Conservation (phyloP, 1,140 invertebrate species). For the Sitobion miscanthi region DNA sequence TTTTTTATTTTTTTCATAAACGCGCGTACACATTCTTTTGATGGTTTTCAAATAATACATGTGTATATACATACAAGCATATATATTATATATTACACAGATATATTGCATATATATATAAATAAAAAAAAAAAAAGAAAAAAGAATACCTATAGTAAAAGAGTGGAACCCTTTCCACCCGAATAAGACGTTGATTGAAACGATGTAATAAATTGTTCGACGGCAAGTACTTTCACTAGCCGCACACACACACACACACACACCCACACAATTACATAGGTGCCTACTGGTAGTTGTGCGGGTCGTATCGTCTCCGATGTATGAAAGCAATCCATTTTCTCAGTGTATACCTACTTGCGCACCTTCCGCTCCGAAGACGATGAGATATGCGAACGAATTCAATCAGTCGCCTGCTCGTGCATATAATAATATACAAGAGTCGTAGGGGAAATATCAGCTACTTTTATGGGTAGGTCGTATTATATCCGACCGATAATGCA, state of each 20-base stretch:
- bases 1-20: background rate
- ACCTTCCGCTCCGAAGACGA: background rate
- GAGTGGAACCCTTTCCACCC: background rate
- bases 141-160: background rate
- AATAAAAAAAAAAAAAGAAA: background rate
- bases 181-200: conserved; percentile 48
- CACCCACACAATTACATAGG: too few species aligned
- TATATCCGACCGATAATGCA: background rate
- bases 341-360: background rate
- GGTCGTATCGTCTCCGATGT: background rate
- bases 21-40: background rate
- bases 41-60: background rate
- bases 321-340: conserved; percentile 51
- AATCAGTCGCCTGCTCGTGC: background rate
- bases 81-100: background rate
- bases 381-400: conserved; percentile 35
- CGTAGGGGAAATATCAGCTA: background rate
- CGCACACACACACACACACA: background rate
- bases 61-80: background rate
- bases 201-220: conserved; percentile 35
- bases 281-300: background rate
- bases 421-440: background rate
- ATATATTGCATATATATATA: background rate
- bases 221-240: conserved; percentile 36
- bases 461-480: background rate